Percentiles rank a stretch among this genome's conserved stretches.
Conservation (phyloP, 1,140 invertebrate genomes). For the Muscidifurax raptorellus region DNA sequence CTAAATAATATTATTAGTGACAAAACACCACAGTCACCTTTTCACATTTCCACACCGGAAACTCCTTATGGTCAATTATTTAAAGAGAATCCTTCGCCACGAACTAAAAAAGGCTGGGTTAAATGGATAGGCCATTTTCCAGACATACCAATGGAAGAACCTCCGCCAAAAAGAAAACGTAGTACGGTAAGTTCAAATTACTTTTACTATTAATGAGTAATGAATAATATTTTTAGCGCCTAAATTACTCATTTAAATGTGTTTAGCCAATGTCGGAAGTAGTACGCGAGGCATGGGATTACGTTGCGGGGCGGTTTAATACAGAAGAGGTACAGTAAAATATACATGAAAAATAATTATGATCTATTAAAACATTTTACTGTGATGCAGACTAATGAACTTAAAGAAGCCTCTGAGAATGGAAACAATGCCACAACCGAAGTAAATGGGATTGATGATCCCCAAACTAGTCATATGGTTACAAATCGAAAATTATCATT, state of each 20-base stretch:
- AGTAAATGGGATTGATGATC: slow-evolving; percentile 10
- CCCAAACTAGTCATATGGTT: background rate
- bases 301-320: slow-evolving; percentile 41
- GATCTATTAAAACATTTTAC: background rate
- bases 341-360: background rate
- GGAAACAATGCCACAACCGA: background rate
- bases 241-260: slow-evolving; percentile 53
- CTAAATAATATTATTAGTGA: slow-evolving; percentile 59
- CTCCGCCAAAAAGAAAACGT: slow-evolving; percentile 67
- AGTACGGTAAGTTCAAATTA: slow-evolving; percentile 71
- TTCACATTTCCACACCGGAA: slow-evolving; percentile 75
- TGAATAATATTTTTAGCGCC: background rate
- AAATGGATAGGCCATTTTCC: slow-evolving; percentile 75
- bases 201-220: background rate
- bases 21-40: slow-evolving; percentile 64
- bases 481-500: slow-evolving; percentile 67
- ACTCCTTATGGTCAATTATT: slow-evolving; percentile 76
- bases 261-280: slow-evolving; percentile 75
- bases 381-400: background rate
- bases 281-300: slow-evolving; percentile 70
- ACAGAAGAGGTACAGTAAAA: slow-evolving; percentile 22
- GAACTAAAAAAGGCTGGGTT: slow-evolving; percentile 74
- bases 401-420: background rate
- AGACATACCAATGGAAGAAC: slow-evolving; percentile 66
- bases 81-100: slow-evolving; percentile 74